Evolutionary conservation across 2,888 invertebrate species (phyloP), one percentile per base, ranked within the genome.

Genomic region (Teinopalpus imperialis): DNA sequence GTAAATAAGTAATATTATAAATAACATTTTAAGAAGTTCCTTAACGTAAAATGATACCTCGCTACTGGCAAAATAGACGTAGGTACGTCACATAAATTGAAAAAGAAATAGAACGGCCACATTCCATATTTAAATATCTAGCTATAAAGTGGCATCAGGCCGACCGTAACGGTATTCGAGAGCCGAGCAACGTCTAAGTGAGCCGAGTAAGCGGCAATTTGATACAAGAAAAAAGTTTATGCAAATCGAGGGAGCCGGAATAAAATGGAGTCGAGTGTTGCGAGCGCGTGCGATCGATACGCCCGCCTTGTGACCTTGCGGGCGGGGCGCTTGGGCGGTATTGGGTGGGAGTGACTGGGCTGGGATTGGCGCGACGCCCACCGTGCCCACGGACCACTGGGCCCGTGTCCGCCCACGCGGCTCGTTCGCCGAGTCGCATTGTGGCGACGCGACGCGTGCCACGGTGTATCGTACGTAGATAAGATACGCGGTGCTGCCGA

Each of bases 211-310:
- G 45, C 37, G 39, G 68, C 69, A 70, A 77, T 74, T 76, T 64
- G 71, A 75, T 79, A 81, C 76, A 80, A 30, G 29, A 46, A 46
- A 83, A 82, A 80, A 80, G 71, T 77, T 81, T 85, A 88, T 87
- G 87, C 87, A 87, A 87, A 88, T 87, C 77, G 67, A 63, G 73
- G 69, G 68, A 81, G 73, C 75, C 79, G 77, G 85, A 86, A 86
- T 87, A 87, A 87, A 89, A 89, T 88, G 88, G 86, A 85, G 83
- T 82, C 83, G 68, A 61, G 54, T 60, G 57, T 63, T 54, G 58
- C 59, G 66, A 61, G 74, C 81, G 83, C 81, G 81, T 81, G 77
- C 83, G 88, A 88, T 87, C 88, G 85, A 87, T 86, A 85, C 68
- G 67, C 62, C 73, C 74, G 70, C 67, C 67, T 57, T 63, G 72